Percentiles rank a stretch among this genome's conserved stretches.
Evolutionary conservation across 2,888 invertebrate species (phyloP).

Genomic region (Calliphora vomitoria): DNA sequence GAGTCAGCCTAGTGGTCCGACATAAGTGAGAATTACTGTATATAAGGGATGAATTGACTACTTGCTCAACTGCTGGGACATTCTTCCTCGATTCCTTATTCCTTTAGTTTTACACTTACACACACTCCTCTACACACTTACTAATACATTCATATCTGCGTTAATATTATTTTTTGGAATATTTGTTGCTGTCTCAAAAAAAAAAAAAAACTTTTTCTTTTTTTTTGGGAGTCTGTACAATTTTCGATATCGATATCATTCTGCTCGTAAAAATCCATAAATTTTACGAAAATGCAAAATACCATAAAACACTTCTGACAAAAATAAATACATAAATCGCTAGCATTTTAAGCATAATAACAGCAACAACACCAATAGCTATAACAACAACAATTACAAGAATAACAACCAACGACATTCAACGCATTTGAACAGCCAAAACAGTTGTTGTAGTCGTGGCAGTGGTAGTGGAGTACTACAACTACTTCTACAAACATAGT

Average conservation of each 20-base stretch:
- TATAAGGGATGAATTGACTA: too few species aligned
- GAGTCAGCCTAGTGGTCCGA: too few species aligned
- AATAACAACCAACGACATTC: conserved; percentile 18
- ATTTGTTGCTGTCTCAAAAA: conserved; percentile 16
- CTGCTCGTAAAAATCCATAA: conserved; percentile 66
- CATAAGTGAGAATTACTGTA: too few species aligned
- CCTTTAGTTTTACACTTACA: conserved; percentile 39
- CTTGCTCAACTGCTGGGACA: neutral
- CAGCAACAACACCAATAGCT: neutral
- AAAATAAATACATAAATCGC: conserved; percentile 73
- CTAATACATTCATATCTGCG: too few species aligned
- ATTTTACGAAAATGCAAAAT: conserved; percentile 68
- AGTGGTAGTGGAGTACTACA: conserved; percentile 7
- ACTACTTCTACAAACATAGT: conserved; percentile 3
- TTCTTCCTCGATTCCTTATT: conserved; percentile 26
- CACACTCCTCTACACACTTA: neutral
- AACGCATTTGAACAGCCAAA: conserved; percentile 43
- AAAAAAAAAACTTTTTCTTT: neutral
- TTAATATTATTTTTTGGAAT: conserved; percentile 46
- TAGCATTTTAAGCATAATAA: conserved; percentile 60
- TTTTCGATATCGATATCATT: conserved; percentile 69
- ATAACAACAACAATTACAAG: conserved; percentile 24
- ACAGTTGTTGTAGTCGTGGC: conserved; percentile 26
- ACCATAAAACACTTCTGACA: conserved; percentile 73
- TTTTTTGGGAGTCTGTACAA: conserved; percentile 49